Evolutionary conservation across 2,888 invertebrate species (phyloP).

Genomic region (Chouioia cunea): DNA sequence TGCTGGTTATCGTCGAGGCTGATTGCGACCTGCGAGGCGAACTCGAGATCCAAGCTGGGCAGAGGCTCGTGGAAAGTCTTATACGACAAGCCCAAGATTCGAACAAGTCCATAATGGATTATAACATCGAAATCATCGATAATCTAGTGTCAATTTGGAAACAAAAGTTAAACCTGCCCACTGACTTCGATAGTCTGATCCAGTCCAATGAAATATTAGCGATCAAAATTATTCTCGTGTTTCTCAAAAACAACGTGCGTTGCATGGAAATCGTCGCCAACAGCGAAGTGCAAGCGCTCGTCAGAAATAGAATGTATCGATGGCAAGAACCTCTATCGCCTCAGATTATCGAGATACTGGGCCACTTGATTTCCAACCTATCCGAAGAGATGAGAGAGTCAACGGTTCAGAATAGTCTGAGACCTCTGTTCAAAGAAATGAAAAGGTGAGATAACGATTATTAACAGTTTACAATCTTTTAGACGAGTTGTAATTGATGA

Average conservation of each 20-base stretch:
- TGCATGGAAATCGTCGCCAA: conserved; percentile 23
- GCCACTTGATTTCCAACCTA: conserved; percentile 20
- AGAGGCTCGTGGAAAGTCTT: conserved; percentile 70
- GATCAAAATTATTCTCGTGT: conserved; percentile 54
- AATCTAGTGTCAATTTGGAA: conserved; percentile 55
- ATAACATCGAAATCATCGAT: conserved; percentile 72
- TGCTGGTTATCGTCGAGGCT: conserved; percentile 74
- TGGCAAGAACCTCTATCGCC: conserved; percentile 22
- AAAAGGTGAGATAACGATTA: conserved; percentile 16
- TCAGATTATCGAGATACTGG: conserved; percentile 22
- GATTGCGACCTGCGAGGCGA: conserved; percentile 53
- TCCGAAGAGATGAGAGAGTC: conserved; percentile 6
- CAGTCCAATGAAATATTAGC: conserved; percentile 41
- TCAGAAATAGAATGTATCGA: conserved; percentile 22
- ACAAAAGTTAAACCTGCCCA: conserved; percentile 50
- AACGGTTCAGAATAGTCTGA: conserved; percentile 12
- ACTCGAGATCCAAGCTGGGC: conserved; percentile 61
- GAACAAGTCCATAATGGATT: conserved; percentile 71
- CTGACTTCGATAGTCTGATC: conserved; percentile 47
- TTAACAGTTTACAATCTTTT: not conserved
- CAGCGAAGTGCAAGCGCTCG: conserved; percentile 10
- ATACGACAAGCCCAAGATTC: conserved; percentile 70
- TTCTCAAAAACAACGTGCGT: conserved; percentile 53
- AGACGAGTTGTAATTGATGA: not conserved
- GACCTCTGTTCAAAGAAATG: conserved; percentile 21